phyloP scores from a whole-genome alignment of 2,888 invertebrate species.

The Stenodera caucasica region DNA sequence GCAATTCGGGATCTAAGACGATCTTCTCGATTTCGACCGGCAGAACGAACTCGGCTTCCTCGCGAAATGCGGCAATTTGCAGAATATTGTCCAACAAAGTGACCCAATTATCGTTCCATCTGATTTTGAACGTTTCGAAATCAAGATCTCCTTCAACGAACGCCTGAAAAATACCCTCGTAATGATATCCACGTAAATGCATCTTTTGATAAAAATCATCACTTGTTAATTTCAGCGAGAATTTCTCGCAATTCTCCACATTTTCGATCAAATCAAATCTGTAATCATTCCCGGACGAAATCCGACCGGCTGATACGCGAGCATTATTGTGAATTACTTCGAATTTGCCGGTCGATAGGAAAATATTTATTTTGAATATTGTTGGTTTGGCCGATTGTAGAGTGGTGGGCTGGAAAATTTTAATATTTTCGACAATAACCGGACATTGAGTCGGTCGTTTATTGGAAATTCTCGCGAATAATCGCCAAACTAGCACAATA shows the following conservation, averaged over 20 bases:
- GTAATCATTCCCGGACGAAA: constrained; percentile 61
- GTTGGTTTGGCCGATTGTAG: constrained; percentile 54
- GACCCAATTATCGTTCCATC: constrained; percentile 68
- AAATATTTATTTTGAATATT: constrained; percentile 38
- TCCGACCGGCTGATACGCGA: constrained; percentile 60
- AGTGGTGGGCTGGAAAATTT: constrained; percentile 61
- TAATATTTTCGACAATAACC: constrained; percentile 62
- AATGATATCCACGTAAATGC: constrained; percentile 60
- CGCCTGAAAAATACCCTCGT: constrained; percentile 58
- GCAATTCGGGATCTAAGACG: constrained; percentile 55
- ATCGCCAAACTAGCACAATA: constrained; percentile 58
- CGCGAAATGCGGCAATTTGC: constrained; percentile 62
- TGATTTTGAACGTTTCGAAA: constrained; percentile 50
- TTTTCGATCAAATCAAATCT: constrained; percentile 15
- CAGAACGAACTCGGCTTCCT: constrained; percentile 63
- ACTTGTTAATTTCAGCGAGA: constrained; percentile 18
- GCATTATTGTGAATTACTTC: constrained; percentile 53
- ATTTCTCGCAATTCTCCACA: background rate
- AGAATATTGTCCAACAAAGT: constrained; percentile 71
- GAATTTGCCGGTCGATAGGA: constrained; percentile 40
- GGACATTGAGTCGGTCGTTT: constrained; percentile 53
- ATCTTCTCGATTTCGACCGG: constrained; percentile 62
- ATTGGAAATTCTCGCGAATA: constrained; percentile 55
- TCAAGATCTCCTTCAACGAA: constrained; percentile 56
- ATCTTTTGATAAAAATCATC: constrained; percentile 55